Evolutionary conservation across 2,888 invertebrate genomes (phyloP).

Genomic region (Eupithecia centaureata): DNA sequence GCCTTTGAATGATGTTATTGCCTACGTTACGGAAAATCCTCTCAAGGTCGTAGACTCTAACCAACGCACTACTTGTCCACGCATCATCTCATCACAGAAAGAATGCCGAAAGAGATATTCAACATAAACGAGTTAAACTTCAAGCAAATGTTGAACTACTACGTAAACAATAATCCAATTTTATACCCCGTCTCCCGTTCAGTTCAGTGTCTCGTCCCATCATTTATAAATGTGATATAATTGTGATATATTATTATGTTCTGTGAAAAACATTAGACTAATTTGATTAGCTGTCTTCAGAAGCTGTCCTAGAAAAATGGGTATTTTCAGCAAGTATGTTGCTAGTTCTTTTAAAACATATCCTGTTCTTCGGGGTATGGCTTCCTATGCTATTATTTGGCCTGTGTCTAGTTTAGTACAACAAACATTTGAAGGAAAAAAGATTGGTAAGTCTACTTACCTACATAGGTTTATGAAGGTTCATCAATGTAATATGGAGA

Average conservation of each 20-base stretch:
- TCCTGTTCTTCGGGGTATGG: constrained; percentile 85
- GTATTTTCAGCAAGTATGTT: constrained; percentile 58
- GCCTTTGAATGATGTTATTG: background rate
- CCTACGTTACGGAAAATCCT: background rate
- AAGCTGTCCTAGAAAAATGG: constrained; percentile 51
- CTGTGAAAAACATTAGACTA: no score
- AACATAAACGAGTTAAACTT: background rate
- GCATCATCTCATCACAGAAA: background rate
- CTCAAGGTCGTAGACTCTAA: background rate
- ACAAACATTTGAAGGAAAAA: constrained; percentile 87
- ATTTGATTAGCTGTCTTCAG: background rate
- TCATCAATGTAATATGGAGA: background rate
- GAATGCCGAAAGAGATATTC: background rate
- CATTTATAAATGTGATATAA: background rate
- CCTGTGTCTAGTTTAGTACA: constrained; percentile 89
- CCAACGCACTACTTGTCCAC: no score
- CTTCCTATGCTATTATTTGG: constrained; percentile 89
- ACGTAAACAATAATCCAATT: background rate
- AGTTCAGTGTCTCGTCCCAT: background rate
- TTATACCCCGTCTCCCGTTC: background rate
- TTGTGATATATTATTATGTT: no score
- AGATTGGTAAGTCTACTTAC: constrained; percentile 82
- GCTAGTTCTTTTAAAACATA: constrained; percentile 66
- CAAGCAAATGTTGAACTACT: background rate
- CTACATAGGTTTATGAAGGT: no score